These are phyloP conservation scores for Laterallus jamaicensis DNA, from an alignment of 2,113 vertebrate species.

Conservation along the genomic window DNA sequence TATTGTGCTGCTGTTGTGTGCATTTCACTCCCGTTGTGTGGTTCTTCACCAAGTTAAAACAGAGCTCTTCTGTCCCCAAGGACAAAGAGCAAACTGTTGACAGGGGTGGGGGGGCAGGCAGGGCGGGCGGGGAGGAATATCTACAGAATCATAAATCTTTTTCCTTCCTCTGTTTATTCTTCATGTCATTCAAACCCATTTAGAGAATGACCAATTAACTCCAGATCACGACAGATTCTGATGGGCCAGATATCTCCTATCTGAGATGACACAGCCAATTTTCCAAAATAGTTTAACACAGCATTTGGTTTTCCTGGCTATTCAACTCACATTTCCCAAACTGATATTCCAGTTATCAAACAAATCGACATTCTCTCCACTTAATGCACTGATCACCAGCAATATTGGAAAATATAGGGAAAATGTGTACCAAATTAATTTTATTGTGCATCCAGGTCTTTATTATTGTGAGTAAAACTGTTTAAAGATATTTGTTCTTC, in stretches of 20 bases:
- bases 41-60: not conserved
- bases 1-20: not conserved
- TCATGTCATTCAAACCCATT: not conserved
- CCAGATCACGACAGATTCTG: not conserved
- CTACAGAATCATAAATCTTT: not conserved
- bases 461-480: constrained; percentile 58
- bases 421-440: not conserved
- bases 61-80: constrained; percentile 29
- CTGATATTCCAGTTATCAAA: not conserved
- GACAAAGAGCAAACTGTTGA: constrained; percentile 24
- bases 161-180: not conserved
- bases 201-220: not conserved
- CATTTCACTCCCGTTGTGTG: not conserved
- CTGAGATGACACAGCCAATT: not conserved
- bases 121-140: not conserved
- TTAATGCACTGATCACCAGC: not conserved
- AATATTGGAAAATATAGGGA: not conserved
- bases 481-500: constrained; percentile 27
- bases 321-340: not conserved
- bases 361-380: not conserved
- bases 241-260: not conserved
- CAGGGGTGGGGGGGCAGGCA: not conserved
- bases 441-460: constrained; percentile 28
- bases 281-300: not conserved
- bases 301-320: not conserved